Evolutionary conservation across 2,797 vertebrate genomes (phyloP), one percentile per base, ranked within the genome.

Genomic region (Trachops cirrhosus): DNA sequence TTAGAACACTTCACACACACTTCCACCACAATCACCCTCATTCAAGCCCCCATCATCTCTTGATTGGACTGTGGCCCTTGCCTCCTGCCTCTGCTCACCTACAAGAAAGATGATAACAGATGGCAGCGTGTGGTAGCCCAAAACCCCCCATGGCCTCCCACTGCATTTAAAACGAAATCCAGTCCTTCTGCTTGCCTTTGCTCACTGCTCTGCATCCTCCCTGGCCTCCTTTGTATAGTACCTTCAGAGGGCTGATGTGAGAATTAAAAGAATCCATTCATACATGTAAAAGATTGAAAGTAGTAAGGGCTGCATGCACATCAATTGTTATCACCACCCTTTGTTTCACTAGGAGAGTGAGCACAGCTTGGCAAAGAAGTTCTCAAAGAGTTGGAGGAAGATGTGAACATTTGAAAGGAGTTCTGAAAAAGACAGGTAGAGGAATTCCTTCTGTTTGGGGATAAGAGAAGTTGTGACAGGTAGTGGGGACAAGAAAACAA

Each of bases 221-320:
- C 18, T 8, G 74, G 9, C 18, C 82, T 67, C 44, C 64, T 73
- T 52, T 37, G 52, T 39, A 68, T 0, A 34, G 88, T 19, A 14
- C 5, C 67, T 68, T 92, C 78, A 3, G 9, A 29, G 54, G 73
- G 46, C 37, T 78, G 41, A 7, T 22, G 18, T 37, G 26, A 73
- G 59, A 26, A 82, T 62, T 15, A 57, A 21, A 70, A 62, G 32
- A 39, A 80, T 22, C 10, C 46, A 77, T 15, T 50, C 46, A 18
- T 21, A 21, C 12, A 9, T 7, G 41, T 9, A 16, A 86, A 50
- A 26, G 24, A 64, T 15, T 74, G 59, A 44, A 44, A 37, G 15
- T 1, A 29, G 34, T 44, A 37, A 80, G 50, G 26, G 50, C 26
- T 6, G 0, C 32, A 6, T 10, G 50, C 2, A 0, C 19, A 29